Evolutionary conservation across 1,140 invertebrate genomes (phyloP), one percentile per base, ranked within the genome.

Genomic region (Coptotermes formosanus): DNA sequence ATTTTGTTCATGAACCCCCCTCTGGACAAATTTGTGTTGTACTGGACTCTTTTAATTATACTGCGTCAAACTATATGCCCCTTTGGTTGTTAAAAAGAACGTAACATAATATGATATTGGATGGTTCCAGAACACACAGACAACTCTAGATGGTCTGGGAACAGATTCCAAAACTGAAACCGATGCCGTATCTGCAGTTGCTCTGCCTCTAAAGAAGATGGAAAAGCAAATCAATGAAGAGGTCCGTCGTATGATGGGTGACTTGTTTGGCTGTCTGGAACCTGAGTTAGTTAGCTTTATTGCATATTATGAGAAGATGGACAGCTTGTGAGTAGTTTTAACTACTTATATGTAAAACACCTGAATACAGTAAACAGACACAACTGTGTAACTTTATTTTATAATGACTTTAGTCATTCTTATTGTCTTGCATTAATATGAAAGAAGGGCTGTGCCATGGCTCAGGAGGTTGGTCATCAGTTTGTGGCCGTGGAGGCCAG

Each of bases 261-360:
- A 95, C 87, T 93, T 99, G 88, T 99, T 99, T 92, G 94, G 95
- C 0, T 94, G 94, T 87, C 92, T 99, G 19, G 97, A 99, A 92
- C 92, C 93, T 7, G 97, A 99, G 91, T 91, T 99, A 55, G 94
- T 95, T 82, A 94, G 93, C 88, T 97, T 99, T 88, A 96, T 99
- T 85, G 92, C 93, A 32, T 95, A 97, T 89, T 95, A 97, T 88
- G 97, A 98, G 90, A 95, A 95, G 89, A 93, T 97, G 85, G 97
- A 98, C 91, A 95, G 95, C 87, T 97, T 97, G 96, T 98, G 91
- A 94, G 95, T 93, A 55, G 19, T 55, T 55, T 55, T 1, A 55
- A 21, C 19, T 55, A 19, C 52, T 55, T 55, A 21, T 55, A 21
- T 55, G 14, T 55, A 55, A 4, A 55, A 55, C 52, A 55, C 16